Evolutionary conservation across 23 tunicate genomes (phyloP), one percentile per base, ranked within the genome.

Genomic region (Phallusia fumigata): DNA sequence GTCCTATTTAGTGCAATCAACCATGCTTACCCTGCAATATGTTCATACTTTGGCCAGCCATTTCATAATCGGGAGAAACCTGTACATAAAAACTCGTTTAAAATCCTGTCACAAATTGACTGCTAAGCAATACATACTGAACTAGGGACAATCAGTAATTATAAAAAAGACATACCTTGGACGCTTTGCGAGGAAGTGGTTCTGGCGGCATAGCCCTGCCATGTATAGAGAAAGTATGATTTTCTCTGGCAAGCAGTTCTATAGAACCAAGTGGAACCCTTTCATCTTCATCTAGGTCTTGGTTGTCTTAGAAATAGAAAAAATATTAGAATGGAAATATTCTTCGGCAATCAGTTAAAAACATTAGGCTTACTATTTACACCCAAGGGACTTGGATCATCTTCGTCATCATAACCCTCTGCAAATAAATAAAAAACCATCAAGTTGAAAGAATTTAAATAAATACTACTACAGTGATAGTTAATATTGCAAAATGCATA

Each of bases 141-240:
- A 40, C 47, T 40, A 40, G 47, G 5, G 10, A 10, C 47, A 10
- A 40, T 40, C 47, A 40, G 5, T 40, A 10, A 40, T 5, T 40
- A 40, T n/a, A n/a, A n/a, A n/a, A 40, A 40, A 40, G 5, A 3
- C 8, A 5, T 40, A 77, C 80, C 47, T 73, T 69, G 47, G 50
- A 15, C 19, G 36, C 5, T 32, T 51, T 49, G 34, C 53, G 26
- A 65, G 76, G 11, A 22, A 58, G 28, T 65, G 64, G 76, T 32
- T 81, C 85, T 5, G 49, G 75, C 8, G 77, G 53, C 32, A 86
- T 64, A 5, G 90, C 75, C 26, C 78, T 72, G 19, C 91, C 91
- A 50, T 87, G 91, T 24, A 87, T 87, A 26, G 91, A 87, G 52
- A 50, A 87, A 3, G 91, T 64, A 35, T 87, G 91, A 36, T 81